Evolutionary conservation across 2,797 vertebrate species (phyloP).

Genomic region (Ctenopoma multispine): DNA sequence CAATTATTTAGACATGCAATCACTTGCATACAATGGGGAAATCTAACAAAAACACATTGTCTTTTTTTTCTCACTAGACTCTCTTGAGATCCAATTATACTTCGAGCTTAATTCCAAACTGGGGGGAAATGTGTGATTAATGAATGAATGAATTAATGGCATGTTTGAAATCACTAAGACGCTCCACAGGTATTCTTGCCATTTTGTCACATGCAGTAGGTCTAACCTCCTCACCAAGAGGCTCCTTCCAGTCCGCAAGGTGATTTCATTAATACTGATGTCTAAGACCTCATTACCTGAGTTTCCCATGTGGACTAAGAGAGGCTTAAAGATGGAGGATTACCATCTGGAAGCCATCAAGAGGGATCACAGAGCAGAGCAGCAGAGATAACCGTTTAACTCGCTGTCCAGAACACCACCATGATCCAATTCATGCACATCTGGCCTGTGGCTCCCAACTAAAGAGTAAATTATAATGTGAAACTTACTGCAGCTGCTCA

Average conservation of each 20-base stretch:
- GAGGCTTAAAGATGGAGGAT: conserved; percentile 69
- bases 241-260: conserved; percentile 12
- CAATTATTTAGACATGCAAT: conserved; percentile 56
- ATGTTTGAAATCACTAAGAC: conserved; percentile 27
- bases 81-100: conserved; percentile 63
- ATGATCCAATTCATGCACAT: conserved; percentile 70
- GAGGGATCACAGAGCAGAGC: conserved; percentile 58
- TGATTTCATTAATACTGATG: conserved; percentile 72
- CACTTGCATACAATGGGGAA: conserved; percentile 57
- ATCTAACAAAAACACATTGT: conserved; percentile 49
- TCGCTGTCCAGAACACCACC: conserved; percentile 51
- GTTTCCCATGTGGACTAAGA: conserved; percentile 69
- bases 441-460: conserved; percentile 55
- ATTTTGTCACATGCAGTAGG: neutral
- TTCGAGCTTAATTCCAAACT: conserved; percentile 43
- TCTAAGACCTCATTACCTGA: conserved; percentile 73
- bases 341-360: conserved; percentile 79
- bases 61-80: neutral
- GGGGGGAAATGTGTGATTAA: conserved; percentile 39
- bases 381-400: conserved; percentile 64
- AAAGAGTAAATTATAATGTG: conserved; percentile 42
- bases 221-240: conserved; percentile 10
- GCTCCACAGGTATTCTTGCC: neutral
- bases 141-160: conserved; percentile 13
- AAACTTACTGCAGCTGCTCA: conserved; percentile 19